Base-by-base conservation (phyloP, 2,888 invertebrate species). In the Dione juno region DNA sequence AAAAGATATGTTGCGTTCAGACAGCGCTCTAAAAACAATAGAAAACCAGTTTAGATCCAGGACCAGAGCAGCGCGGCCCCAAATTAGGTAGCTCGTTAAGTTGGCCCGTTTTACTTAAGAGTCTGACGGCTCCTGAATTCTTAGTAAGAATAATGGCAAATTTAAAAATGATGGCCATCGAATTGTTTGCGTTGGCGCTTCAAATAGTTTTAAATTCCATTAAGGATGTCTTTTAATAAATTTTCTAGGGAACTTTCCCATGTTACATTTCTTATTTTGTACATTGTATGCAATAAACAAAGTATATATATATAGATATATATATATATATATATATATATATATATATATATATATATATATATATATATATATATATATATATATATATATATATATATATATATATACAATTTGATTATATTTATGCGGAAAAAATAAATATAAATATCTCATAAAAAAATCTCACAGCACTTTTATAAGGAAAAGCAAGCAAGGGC, bases 31-130 rank as follows among this genome's bases (percentile, higher is more conserved):
- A 14, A 74, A 72, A 53, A 70, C 71, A 72, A 74, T 69, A 71
- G 68, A 41, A 61, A 74, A 77, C 76, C 71, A 54, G 76, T 76
- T 75, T 63, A 10, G 41, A 43, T 66, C 50, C 35, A 66, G 54
- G 45, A 16, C 70, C 69, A 50, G 50, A 69, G 37, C 71, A 71
- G 54, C 41, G 69, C 78, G 69, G 19, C 21, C 73, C 78, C 77
- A 79, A 80, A 79, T 82, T 79, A 76, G 77, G 78, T 69, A 68
- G 65, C 67, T 75, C 74, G 71, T 73, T 72, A 73, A 66, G 61
- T 66, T 66, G 67, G 66, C 57, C 69, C 64, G 71, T 77, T 76
- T 77, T 66, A 73, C 71, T 71, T 68, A n/a, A 72, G 72, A 54
- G 53, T 35, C 66, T 68, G 54, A 76, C 76, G 75, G 19, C 8